These are phyloP conservation scores for Amphiprion clarkii DNA, from an alignment of 2,797 vertebrate species.

Conservation along the genomic window DNA sequence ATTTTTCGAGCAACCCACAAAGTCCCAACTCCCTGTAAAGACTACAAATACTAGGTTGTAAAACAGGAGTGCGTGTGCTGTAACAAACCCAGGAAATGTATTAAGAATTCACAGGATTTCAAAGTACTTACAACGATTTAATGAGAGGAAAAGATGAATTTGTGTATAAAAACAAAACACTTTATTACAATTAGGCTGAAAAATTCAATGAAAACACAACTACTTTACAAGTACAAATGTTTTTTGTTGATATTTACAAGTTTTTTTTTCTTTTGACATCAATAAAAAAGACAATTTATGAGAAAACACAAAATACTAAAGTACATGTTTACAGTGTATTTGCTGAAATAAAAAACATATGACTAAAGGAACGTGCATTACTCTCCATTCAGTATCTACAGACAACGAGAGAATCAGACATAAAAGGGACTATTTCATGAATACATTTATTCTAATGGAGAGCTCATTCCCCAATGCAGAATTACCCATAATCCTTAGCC, in stretches of 20 bases:
- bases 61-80: not conserved
- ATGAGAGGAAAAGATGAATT: constrained; percentile 73
- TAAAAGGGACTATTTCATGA: constrained; percentile 78
- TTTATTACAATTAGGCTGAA: constrained; percentile 95
- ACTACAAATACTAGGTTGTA: not conserved
- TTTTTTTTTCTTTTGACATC: constrained; percentile 74
- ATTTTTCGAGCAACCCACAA: not conserved
- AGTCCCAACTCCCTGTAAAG: not conserved
- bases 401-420: constrained; percentile 76
- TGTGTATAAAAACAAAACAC: constrained; percentile 93
- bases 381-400: constrained; percentile 78
- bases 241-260: constrained; percentile 90
- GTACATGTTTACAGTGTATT: constrained; percentile 86
- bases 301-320: constrained; percentile 84
- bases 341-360: constrained; percentile 75
- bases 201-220: constrained; percentile 92
- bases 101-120: constrained; percentile 61
- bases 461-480: constrained; percentile 51
- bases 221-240: constrained; percentile 94
- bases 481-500: constrained; percentile 58
- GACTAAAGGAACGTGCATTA: constrained; percentile 82
- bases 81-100: not conserved
- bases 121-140: constrained; percentile 68
- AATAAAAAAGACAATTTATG: constrained; percentile 81
- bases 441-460: constrained; percentile 76